Evolutionary conservation across 2,888 invertebrate genomes (phyloP), one percentile per base, ranked within the genome.

Genomic region (Trachelus iudaicus): DNA sequence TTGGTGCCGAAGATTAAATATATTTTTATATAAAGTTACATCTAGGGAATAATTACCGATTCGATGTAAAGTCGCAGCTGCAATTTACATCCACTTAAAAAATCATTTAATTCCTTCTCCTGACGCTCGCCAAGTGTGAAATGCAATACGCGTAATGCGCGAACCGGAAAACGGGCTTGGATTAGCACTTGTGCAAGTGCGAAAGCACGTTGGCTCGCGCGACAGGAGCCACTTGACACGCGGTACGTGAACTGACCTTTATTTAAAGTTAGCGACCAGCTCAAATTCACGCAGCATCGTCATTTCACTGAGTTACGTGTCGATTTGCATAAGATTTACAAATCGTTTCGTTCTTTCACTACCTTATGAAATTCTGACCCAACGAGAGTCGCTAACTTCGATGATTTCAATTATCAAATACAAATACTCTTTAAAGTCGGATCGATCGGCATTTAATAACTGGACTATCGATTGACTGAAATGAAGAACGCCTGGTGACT

Each of bases 181-280:
- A 73, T 73, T 15, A 73, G 35, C 74, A 34, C 74, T 73, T 73
- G n/a, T 34, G 74, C 74, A 73, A 73, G 74, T 35, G 34, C 34
- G 30, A 35, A 30, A 33, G 74, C 34, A 73, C 34, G 13, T 2
- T 56, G 6, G 23, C 11, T 73, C 11, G 74, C 13, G 3, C n/a
- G 13, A 15, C 31, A 15, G 12, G 71, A 31, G 71, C 71, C 30
- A 71, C 71, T 71, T 71, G 71, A 33, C 71, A 33, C 31, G 33
- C 71, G 15, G 31, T 2, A 31, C 71, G 23, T 71, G 71, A 71
- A 71, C 31, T 71, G 40, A 6, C 40, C 40, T 56, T 56, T 56
- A 56, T 56, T 56, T 56, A 4, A 56, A 56, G 23, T 0, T 1
- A 40, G 23, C 15, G 4, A 1, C 71, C 31, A 15, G 15, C 30